Conservation (phyloP, 2,113 vertebrate species). For the Notiomystis cincta region DNA sequence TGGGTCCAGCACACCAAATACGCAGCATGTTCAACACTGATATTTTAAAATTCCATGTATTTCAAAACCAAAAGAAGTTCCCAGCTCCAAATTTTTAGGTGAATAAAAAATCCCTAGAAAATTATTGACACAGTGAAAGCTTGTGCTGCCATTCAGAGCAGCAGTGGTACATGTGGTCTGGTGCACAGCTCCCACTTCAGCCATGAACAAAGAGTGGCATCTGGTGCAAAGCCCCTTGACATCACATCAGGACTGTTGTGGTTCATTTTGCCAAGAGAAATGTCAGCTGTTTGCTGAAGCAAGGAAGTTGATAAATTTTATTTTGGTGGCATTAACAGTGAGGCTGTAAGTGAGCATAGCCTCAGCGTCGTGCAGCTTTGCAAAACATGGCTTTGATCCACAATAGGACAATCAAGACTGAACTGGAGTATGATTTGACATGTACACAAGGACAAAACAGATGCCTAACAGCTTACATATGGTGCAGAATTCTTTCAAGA, state of each 20-base stretch:
- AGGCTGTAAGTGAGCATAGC: slow-evolving; percentile 52
- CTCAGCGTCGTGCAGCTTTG: neutral
- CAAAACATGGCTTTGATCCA: slow-evolving; percentile 40
- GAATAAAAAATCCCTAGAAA: neutral
- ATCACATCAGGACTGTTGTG: slow-evolving; percentile 27
- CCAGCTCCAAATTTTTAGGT: neutral
- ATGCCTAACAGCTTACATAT: slow-evolving; percentile 60
- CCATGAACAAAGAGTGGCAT: neutral
- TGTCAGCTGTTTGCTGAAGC: slow-evolving; percentile 42
- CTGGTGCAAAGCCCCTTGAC: slow-evolving; percentile 1
- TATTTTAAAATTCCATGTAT: neutral
- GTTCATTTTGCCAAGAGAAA: slow-evolving; percentile 40
- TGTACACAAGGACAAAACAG: slow-evolving; percentile 57
- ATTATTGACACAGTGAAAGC: neutral
- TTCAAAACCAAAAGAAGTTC: neutral
- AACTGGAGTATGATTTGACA: slow-evolving; percentile 57
- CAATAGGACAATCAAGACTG: slow-evolving; percentile 61
- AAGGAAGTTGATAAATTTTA: slow-evolving; percentile 17
- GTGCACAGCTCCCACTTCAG: neutral
- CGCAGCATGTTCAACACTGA: neutral
- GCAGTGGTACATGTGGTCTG: neutral
- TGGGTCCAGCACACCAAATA: neutral
- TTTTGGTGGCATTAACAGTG: slow-evolving; percentile 36
- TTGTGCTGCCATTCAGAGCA: neutral
- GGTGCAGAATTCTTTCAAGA: slow-evolving; percentile 36